Evolutionary conservation across 2,888 invertebrate species (phyloP), one percentile per base, ranked within the genome.

Genomic region (Gasteruption jaculator): DNA sequence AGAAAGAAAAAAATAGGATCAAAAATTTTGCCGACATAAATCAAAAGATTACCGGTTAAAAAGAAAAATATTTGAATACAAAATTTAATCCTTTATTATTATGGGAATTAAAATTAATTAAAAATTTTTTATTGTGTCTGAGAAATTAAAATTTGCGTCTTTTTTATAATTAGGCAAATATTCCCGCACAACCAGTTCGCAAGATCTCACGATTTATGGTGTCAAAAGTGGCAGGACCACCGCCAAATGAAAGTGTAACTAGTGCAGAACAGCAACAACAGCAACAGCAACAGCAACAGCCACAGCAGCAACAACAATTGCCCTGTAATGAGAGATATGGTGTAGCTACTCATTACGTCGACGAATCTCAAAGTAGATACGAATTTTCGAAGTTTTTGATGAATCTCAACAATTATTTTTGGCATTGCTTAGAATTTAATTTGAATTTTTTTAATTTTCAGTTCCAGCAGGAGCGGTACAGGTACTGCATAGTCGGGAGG

Each of bases 181-280:
- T n/a, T 31, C 40, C 54, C 20, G 47, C 38, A 47, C 68, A 68
- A 48, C 78, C 79, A 33, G 76, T 76, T 26, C 75, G 87, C 52
- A 88, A 88, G 70, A 85, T 89, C 61, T 88, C 88, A 20, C 74
- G 88, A 56, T 89, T 89, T 73, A 78, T 87, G 71, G 88, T 89
- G 58, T 71, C 70, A 3, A 71, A 68, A 60, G 70, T 70, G 45
- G 58, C 68, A 46, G 69, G 68, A 40, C 68, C 70, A 35, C 67
- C 68, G 12, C 45, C 47, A 29, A 54, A 48, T 37, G 56, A 53
- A 34, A 48, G 52, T 19, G 33, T 29, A 36, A 12, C 32, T n/a
- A 7, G 38, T 14, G 48, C 35, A 51, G 54, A 57, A 44, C 59
- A 52, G 25, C 48, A 45, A 18, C 34, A 20, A 31, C 48, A 45